These are phyloP conservation scores for Pithys albifrons DNA, from an alignment of 2,113 vertebrate genomes.

Conservation along the genomic window DNA sequence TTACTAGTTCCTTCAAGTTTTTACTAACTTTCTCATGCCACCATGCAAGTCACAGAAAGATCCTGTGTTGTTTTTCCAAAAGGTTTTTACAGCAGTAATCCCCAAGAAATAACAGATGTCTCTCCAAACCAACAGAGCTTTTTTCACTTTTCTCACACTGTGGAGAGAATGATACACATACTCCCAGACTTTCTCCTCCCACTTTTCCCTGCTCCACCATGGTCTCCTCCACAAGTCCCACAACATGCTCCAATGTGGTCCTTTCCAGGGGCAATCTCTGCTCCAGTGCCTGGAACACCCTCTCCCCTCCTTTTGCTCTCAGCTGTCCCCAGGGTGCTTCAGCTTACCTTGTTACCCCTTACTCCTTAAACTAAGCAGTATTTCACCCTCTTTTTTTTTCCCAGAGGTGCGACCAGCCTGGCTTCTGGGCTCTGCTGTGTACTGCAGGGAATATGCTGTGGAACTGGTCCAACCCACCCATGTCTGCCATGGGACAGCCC, in stretches of 20 bases:
- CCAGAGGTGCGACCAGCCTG: not conserved
- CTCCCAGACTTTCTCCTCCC: not conserved
- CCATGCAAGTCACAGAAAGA: not conserved
- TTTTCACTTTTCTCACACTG: not conserved
- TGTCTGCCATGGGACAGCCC: accelerated
- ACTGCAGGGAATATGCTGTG: accelerated
- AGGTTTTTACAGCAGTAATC: not conserved
- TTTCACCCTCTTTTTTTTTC: not conserved
- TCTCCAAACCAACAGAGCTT: not conserved
- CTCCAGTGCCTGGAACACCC: accelerated
- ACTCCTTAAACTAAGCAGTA: not conserved
- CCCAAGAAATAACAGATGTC: not conserved
- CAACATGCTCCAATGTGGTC: not conserved
- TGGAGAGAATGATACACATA: not conserved
- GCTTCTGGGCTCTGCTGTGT: not conserved
- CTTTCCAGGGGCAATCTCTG: not conserved
- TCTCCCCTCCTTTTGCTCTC: not conserved
- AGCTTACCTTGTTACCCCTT: not conserved
- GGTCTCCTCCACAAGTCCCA: not conserved
- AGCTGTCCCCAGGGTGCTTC: accelerated
- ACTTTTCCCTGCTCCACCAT: not conserved
- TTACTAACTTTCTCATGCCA: not conserved
- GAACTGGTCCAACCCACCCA: accelerated
- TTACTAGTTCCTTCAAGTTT: not conserved
- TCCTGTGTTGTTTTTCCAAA: not conserved